Conservation (phyloP, 2,888 invertebrate species). For the Stegana nigrithorax region DNA sequence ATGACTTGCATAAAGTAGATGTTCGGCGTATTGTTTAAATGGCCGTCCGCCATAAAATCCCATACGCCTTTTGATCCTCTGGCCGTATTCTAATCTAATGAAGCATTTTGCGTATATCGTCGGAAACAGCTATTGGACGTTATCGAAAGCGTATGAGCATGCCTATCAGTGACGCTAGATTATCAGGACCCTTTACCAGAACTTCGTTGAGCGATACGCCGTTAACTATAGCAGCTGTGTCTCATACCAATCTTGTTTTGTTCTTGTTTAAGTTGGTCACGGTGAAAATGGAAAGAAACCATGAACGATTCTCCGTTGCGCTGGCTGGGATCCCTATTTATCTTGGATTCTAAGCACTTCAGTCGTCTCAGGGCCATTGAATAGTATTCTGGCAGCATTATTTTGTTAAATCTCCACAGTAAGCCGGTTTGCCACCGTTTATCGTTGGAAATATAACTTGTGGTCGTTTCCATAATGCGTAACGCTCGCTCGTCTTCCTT, state of each 20-base stretch:
- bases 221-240: constrained; percentile 50
- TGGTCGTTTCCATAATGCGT: no score
- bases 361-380: no score
- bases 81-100: neutral
- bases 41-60: neutral
- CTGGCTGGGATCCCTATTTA: no score
- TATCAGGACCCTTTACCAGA: constrained; percentile 55
- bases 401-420: no score
- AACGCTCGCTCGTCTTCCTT: no score
- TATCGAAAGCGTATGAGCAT: constrained; percentile 61
- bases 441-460: no score
- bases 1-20: neutral
- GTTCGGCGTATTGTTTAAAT: neutral
- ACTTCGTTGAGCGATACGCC: constrained; percentile 48
- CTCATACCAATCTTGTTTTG: constrained; percentile 54
- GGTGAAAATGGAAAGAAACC: neutral
- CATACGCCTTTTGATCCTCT: neutral
- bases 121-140: constrained; percentile 52
- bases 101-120: constrained; percentile 48
- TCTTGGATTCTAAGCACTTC: no score
- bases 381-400: no score
- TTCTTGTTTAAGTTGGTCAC: constrained; percentile 42
- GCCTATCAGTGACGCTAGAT: constrained; percentile 50
- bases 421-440: no score
- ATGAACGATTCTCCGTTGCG: no score